Conservation (phyloP, 2,113 vertebrate species). For the Anser cygnoides region DNA sequence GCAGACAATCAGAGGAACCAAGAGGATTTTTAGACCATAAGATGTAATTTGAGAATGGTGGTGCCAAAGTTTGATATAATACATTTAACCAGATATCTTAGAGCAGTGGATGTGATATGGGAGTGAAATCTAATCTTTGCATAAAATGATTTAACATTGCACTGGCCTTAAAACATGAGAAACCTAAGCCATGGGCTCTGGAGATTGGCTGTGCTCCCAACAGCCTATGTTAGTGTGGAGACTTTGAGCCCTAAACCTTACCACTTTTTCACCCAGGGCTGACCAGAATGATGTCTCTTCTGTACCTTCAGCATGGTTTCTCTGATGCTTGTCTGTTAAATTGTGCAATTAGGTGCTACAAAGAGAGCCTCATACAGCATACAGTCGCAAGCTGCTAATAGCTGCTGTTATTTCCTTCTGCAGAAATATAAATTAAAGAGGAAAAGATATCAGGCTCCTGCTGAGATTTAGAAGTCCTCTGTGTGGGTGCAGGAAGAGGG, state of each 20-base stretch:
- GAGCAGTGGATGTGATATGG: not conserved
- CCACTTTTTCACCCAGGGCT: accelerated
- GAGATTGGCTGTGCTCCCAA: not conserved
- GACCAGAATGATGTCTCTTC: not conserved
- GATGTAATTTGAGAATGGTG: not conserved
- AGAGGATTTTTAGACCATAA: not conserved
- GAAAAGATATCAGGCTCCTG: not conserved
- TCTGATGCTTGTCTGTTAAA: not conserved
- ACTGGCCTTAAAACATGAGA: not conserved
- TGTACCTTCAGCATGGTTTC: not conserved
- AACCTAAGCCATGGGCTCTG: not conserved
- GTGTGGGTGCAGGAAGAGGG: not conserved
- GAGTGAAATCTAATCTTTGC: not conserved
- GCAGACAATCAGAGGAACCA: not conserved
- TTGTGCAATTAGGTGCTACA: not conserved
- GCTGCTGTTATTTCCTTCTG: not conserved
- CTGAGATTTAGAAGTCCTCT: constrained; percentile 39
- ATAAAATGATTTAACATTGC: not conserved
- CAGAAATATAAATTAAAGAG: constrained; percentile 23
- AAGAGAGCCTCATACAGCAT: constrained; percentile 4
- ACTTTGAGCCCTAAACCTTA: not conserved
- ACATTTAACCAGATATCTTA: not conserved
- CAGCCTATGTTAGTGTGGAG: not conserved
- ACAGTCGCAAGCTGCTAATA: constrained; percentile 5
- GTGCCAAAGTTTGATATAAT: not conserved